Percentiles rank a stretch among this genome's conserved stretches.
phyloP scores from a whole-genome alignment of 2,113 vertebrate species.

The Clarias magur region DNA sequence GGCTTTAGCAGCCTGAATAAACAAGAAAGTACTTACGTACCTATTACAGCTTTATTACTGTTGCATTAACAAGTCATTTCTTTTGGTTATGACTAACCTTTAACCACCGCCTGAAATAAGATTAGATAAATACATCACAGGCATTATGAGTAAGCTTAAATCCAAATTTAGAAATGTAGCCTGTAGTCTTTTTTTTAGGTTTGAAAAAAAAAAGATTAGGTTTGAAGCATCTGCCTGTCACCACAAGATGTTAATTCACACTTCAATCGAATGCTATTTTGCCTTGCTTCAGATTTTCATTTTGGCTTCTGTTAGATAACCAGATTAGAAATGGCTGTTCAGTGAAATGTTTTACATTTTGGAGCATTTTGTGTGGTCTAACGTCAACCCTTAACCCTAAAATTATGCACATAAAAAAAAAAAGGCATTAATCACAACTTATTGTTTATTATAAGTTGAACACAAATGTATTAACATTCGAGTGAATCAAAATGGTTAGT shows the following conservation, averaged over 20 bases:
- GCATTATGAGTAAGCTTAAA: neutral
- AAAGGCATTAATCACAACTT: neutral
- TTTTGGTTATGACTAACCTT: neutral
- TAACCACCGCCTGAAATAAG: neutral
- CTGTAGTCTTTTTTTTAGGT: too few relatives aligned
- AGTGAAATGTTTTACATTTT: neutral
- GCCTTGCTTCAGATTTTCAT: neutral
- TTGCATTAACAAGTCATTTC: neutral
- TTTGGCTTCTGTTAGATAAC: neutral
- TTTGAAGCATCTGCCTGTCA: conserved; percentile 17
- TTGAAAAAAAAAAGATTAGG: neutral
- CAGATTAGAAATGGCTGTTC: neutral
- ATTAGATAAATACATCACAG: neutral
- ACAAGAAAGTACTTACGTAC: neutral
- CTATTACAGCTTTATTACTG: neutral
- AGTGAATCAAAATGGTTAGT: neutral
- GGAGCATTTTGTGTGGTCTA: neutral
- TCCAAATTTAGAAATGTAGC: neutral
- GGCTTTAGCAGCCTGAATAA: neutral
- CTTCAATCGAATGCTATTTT: neutral
- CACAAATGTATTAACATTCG: neutral
- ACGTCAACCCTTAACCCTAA: neutral
- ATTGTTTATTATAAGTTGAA: neutral
- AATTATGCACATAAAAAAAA: neutral
- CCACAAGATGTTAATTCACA: neutral